These are phyloP conservation scores for Epirrita christyi DNA, from an alignment of 2,888 invertebrate species.

Conservation along the genomic window DNA sequence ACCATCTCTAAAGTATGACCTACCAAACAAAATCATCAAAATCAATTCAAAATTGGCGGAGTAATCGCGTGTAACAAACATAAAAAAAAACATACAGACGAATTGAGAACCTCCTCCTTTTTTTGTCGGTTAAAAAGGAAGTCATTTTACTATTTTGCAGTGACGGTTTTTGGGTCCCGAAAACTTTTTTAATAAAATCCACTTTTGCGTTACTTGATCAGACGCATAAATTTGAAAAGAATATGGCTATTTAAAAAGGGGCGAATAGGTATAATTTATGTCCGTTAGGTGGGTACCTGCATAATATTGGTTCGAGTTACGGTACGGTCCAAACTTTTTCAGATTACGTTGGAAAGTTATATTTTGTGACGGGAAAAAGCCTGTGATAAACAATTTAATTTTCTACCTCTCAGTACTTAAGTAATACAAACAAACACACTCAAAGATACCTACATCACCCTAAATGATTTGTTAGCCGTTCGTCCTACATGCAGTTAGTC, in stretches of 20 bases:
- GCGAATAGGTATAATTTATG: conserved; percentile 61
- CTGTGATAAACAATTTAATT: conserved; percentile 10
- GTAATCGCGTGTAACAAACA: too few relatives aligned
- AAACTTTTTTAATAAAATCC: conserved; percentile 79
- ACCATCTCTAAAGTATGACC: too few relatives aligned
- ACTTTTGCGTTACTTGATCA: conserved; percentile 50
- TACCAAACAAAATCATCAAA: too few relatives aligned
- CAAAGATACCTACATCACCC: too few relatives aligned
- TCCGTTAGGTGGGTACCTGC: conserved; percentile 30
- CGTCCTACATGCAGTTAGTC: too few relatives aligned
- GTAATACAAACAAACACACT: too few relatives aligned
- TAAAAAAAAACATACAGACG: too few relatives aligned
- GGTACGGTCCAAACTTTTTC: conserved; percentile 21
- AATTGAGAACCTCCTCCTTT: too few relatives aligned
- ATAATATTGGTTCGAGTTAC: conserved; percentile 28
- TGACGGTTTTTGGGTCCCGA: conserved; percentile 39
- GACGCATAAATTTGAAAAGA: conserved; percentile 69
- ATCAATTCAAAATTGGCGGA: too few relatives aligned
- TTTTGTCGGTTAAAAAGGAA: too few relatives aligned
- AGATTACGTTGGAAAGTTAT: conserved; percentile 21
- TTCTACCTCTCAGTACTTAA: neutral
- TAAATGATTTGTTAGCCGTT: too few relatives aligned
- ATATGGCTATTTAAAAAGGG: conserved; percentile 61
- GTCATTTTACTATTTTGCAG: conserved; percentile 13
- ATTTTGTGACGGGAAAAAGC: conserved; percentile 9